Evolutionary conservation across 1,140 invertebrate genomes (phyloP), one percentile per base, ranked within the genome.

Genomic region (Portunus trituberculatus): DNA sequence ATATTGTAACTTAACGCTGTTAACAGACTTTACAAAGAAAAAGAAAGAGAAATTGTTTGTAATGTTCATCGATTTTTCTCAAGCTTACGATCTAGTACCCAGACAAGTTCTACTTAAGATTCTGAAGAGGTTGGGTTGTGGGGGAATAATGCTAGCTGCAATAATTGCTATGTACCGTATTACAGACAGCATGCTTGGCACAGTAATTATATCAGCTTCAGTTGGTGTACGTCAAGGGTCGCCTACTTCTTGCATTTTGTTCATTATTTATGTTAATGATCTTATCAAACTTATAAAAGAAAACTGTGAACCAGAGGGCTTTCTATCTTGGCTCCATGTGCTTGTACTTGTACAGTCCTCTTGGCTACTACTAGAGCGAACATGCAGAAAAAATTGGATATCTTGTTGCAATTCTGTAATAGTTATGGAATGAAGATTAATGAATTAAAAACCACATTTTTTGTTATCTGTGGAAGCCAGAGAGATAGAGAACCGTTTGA

Each of bases 1-100:
- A 91, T 29, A 59, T 91, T 52, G 89, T 52, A 25, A 48, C 39
- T 48, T 91, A n/a, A 25, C 46, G n/a, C 48, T 91, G 10, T 48
- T 91, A 48, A 48, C 39, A 14, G 89, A 91, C 46, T 46, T 48
- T 10, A 45, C 89, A 48, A 91, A 48, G 46, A 45, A 91, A 52
- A 91, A n/a, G 25, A 91, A 48, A 91, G 6, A 25, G 0, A 76
- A 12, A n/a, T 8, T 91, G 28, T 91, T 91, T 91, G 89, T 91
- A 28, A 91, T 45, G 0, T 25, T 48, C 12, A n/a, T 48, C 0
- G 89, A 91, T 29, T n/a, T n/a, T n/a, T 25, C 52, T 32, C 48
- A 92, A 20, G 59, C 91, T 20, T 31, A 91, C 16, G 16, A 48
- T 14, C 16, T 91, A 46, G 48, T 91, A 31, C 39, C 29, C 16